Evolutionary conservation across 2,888 invertebrate species (phyloP).

Genomic region (Stenichneumon culpator): DNA sequence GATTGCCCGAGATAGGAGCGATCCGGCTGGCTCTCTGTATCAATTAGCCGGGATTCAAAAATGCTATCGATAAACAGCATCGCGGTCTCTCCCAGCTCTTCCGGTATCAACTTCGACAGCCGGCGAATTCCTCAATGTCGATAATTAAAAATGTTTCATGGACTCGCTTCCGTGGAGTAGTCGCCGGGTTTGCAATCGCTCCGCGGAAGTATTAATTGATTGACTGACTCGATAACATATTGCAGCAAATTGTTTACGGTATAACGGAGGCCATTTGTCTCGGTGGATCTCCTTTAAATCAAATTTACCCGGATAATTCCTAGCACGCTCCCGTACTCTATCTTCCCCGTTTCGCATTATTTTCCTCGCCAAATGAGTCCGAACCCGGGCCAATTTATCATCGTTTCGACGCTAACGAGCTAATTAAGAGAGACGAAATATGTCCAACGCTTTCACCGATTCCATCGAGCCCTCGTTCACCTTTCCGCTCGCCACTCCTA

Average conservation of each 20-base stretch:
- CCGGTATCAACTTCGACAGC: not conserved
- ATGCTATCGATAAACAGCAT: not conserved
- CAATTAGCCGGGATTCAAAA: not conserved
- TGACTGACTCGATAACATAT: not conserved
- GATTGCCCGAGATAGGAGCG: not conserved
- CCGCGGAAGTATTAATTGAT: not conserved
- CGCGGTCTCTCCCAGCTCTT: not conserved
- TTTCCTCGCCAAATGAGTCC: slow-evolving; percentile 38
- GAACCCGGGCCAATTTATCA: slow-evolving; percentile 44
- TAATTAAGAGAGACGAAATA: slow-evolving; percentile 55
- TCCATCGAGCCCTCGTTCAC: not conserved
- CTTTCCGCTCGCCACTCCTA: not conserved
- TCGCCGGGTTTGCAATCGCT: not conserved
- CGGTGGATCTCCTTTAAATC: slow-evolving; percentile 38
- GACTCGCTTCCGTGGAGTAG: not conserved
- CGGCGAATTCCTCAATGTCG: not conserved
- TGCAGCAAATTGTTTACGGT: not conserved
- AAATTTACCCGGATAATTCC: slow-evolving; percentile 9
- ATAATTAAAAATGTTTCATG: not conserved
- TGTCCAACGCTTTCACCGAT: slow-evolving; percentile 27
- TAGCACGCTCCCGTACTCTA: not conserved
- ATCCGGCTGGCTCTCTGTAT: not conserved
- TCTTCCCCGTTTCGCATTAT: slow-evolving; percentile 50
- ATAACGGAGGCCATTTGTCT: slow-evolving; percentile 6
- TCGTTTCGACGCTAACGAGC: slow-evolving; percentile 55